phyloP scores from a whole-genome alignment of 2,113 vertebrate species.

The Carassius auratus region DNA sequence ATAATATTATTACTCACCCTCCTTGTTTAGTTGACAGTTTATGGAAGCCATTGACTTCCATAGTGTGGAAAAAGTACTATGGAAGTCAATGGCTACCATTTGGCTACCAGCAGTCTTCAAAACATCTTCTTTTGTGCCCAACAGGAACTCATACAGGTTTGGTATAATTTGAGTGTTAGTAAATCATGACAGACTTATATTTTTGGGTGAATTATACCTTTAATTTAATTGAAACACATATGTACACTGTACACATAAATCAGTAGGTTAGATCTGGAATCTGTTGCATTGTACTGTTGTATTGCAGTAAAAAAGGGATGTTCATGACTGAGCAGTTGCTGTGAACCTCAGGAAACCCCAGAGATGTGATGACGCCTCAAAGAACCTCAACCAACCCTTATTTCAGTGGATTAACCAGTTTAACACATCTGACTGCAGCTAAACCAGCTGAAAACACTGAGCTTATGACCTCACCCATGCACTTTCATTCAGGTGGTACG shows the following conservation, averaged over 20 bases:
- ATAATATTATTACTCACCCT: neutral
- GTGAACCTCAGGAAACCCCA: conserved; percentile 13
- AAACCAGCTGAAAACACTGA: conserved; percentile 13
- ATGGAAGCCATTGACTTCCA: too few species aligned
- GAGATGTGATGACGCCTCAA: conserved; percentile 7
- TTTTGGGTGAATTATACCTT: too few species aligned
- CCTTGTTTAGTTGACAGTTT: too few species aligned
- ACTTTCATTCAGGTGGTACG: neutral
- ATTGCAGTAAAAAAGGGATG: neutral
- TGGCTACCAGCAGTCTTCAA: too few species aligned
- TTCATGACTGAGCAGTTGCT: neutral
- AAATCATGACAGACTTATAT: too few species aligned
- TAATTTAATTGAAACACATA: too few species aligned
- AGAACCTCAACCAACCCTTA: neutral
- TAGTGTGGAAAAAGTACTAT: too few species aligned
- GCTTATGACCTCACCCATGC: neutral
- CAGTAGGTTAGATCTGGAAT: neutral
- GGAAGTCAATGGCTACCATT: too few species aligned
- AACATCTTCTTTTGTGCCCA: too few species aligned
- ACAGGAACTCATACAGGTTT: too few species aligned
- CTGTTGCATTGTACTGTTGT: neutral
- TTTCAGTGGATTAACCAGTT: neutral
- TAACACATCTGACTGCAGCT: neutral
- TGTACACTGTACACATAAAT: neutral
- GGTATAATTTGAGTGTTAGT: too few species aligned